phyloP scores from a whole-genome alignment of 1,140 invertebrate genomes.

The Drosophila leontia region DNA sequence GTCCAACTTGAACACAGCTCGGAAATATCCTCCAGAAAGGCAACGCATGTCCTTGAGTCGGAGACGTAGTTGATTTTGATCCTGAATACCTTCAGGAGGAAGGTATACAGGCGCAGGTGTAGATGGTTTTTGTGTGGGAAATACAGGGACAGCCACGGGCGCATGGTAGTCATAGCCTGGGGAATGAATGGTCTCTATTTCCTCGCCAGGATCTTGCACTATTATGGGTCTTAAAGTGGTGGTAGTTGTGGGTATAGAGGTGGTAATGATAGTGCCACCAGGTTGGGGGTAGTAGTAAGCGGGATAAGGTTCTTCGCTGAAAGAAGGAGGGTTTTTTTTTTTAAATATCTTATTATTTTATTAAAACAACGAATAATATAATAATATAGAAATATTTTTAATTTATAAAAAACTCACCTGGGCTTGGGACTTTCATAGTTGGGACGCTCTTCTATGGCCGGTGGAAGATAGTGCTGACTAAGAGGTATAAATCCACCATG shows the following conservation, averaged over 20 bases:
- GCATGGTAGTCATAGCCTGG: slow-evolving; percentile 73
- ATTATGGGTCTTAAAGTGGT: slow-evolving; percentile 57
- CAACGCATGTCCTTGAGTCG: slow-evolving; percentile 82
- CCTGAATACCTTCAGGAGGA: slow-evolving; percentile 29
- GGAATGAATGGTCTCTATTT: slow-evolving; percentile 29
- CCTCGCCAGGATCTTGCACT: slow-evolving; percentile 62
- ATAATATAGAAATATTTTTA: no score
- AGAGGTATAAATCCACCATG: slow-evolving; percentile 71
- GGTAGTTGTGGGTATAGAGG: slow-evolving; percentile 37
- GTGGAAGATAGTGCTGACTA: slow-evolving; percentile 68
- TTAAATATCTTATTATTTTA: no score
- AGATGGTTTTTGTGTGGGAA: slow-evolving; percentile 35
- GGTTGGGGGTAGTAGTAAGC: slow-evolving; percentile 68
- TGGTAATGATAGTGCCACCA: slow-evolving; percentile 28
- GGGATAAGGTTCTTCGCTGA: slow-evolving; percentile 41
- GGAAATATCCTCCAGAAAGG: slow-evolving; percentile 70
- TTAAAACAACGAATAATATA: neutral
- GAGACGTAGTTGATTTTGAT: slow-evolving; percentile 61
- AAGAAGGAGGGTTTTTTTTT: neutral
- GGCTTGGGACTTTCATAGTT: slow-evolving; percentile 72
- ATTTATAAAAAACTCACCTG: slow-evolving; percentile 27
- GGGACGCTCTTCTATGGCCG: slow-evolving; percentile 59
- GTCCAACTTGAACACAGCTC: slow-evolving; percentile 72
- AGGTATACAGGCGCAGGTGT: slow-evolving; percentile 70
- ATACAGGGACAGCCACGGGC: slow-evolving; percentile 37